phyloP scores from a whole-genome alignment of 2,113 vertebrate species.

The Madoqua kirkii region DNA sequence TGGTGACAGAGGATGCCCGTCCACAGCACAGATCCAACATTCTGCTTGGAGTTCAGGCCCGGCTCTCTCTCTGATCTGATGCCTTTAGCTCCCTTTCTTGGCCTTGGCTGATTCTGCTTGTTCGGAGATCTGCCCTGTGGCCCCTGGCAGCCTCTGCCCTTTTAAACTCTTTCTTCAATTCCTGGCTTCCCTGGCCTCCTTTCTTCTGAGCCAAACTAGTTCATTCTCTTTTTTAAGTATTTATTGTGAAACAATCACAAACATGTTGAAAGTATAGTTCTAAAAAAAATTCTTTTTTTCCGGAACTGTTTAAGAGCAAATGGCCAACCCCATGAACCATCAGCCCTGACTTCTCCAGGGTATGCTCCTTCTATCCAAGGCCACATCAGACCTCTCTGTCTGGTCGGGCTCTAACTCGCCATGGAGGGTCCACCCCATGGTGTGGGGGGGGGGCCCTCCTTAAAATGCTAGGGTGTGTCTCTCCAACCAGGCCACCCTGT shows the following conservation, averaged over 20 bases:
- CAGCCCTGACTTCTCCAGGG: neutral
- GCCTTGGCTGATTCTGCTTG: neutral
- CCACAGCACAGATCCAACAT: neutral
- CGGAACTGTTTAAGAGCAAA: neutral
- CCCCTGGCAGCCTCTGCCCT: neutral
- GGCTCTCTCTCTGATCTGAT: neutral
- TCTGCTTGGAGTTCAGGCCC: neutral
- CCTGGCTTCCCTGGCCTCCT: neutral
- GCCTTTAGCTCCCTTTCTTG: neutral
- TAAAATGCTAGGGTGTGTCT: neutral
- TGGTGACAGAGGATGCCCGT: neutral
- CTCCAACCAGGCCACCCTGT: too few species aligned
- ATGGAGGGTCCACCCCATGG: neutral
- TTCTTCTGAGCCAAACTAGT: neutral
- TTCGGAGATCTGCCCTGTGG: neutral
- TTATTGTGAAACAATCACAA: neutral
- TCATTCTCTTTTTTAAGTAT: neutral
- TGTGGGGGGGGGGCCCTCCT: neutral
- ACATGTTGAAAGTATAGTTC: neutral
- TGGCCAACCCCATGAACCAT: neutral
- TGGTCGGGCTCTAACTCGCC: neutral
- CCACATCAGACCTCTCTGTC: neutral
- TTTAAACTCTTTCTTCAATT: neutral
- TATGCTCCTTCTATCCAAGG: neutral
- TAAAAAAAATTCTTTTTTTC: neutral